Conservation (phyloP, 1,140 invertebrate genomes). For the Probaryconus sp. region DNA sequence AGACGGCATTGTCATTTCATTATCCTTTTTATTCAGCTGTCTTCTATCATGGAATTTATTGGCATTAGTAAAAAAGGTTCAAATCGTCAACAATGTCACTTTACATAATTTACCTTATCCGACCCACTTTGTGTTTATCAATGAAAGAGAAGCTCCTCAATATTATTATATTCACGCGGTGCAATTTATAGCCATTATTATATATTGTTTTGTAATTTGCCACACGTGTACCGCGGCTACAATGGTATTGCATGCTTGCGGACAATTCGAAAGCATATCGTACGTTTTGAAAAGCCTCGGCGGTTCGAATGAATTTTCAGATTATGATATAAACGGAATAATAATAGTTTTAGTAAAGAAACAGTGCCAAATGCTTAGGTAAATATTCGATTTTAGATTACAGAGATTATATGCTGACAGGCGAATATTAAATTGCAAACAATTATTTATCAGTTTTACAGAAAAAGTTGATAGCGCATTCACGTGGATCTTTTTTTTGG, state of each 20-base stretch:
- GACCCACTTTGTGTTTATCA: neutral
- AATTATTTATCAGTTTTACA: too few relatives aligned
- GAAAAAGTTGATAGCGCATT: too few relatives aligned
- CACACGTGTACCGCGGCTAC: conserved; percentile 8
- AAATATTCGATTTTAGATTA: too few relatives aligned
- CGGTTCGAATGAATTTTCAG: too few relatives aligned
- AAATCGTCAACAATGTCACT: neutral
- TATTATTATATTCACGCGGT: too few relatives aligned
- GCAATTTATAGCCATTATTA: neutral
- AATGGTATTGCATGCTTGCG: conserved; percentile 14
- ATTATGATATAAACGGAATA: too few relatives aligned
- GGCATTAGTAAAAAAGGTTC: neutral
- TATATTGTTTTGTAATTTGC: neutral
- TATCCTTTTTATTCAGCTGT: neutral
- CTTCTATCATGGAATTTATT: conserved; percentile 5
- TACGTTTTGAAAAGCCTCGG: too few relatives aligned
- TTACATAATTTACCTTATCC: conserved; percentile 8
- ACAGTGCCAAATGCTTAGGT: too few relatives aligned
- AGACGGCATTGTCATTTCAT: neutral
- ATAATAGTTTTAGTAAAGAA: too few relatives aligned
- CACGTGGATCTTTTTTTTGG: too few relatives aligned
- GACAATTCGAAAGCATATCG: conserved; percentile 29
- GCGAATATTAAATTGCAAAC: too few relatives aligned
- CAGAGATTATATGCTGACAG: too few relatives aligned
- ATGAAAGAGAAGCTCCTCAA: neutral